Conservation (phyloP, 2,113 vertebrate genomes). For the Psilopsiagon aymara region DNA sequence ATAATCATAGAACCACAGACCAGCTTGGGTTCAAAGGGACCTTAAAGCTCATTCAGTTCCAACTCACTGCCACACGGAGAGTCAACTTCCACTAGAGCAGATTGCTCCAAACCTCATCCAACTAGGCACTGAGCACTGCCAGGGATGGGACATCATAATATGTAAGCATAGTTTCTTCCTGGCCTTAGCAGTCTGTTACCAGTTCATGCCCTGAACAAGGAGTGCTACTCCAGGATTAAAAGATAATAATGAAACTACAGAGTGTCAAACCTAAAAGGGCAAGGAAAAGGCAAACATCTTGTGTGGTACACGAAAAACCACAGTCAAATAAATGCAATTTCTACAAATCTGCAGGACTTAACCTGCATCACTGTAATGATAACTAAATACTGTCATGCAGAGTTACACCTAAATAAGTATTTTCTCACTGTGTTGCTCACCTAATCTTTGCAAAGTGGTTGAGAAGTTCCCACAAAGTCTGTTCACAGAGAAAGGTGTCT, state of each 20-base stretch:
- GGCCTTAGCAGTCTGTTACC: background rate
- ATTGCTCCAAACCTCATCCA: background rate
- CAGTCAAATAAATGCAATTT: background rate
- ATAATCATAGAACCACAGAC: background rate
- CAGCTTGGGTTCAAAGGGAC: background rate
- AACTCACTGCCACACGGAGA: background rate
- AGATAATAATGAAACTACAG: background rate
- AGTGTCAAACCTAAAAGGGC: background rate
- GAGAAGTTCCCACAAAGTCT: conserved; percentile 92
- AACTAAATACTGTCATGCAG: background rate
- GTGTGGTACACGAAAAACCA: background rate
- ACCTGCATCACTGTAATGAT: background rate
- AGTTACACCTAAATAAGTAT: background rate
- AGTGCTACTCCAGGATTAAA: background rate
- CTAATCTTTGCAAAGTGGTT: conserved; percentile 85
- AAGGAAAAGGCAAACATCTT: background rate
- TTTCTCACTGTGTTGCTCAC: conserved; percentile 68
- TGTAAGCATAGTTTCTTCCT: background rate
- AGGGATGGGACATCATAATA: background rate
- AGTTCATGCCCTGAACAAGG: background rate
- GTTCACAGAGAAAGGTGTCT: conserved; percentile 82
- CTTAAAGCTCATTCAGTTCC: background rate
- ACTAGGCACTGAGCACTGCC: background rate
- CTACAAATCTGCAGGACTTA: background rate
- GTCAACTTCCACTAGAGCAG: background rate